A percentile compares a stretch with the other conserved stretches of the same genome.
These are phyloP conservation scores for Epinephelus moara DNA, from an alignment of 2,113 vertebrate species.

Conservation along the genomic window DNA sequence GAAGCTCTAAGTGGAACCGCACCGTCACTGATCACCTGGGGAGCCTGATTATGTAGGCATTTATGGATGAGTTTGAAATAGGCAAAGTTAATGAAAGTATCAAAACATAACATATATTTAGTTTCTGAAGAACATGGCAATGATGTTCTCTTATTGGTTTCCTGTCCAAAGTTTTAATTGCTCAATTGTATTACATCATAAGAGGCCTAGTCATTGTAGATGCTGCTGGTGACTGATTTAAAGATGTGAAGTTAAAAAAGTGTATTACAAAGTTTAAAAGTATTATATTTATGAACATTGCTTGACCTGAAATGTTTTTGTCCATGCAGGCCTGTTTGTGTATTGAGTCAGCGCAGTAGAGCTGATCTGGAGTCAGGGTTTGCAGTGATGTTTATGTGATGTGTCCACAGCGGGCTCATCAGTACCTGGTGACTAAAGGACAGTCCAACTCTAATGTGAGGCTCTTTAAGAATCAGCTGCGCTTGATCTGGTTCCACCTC, in stretches of 20 bases:
- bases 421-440: slow-evolving; percentile 86
- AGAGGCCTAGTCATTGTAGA: no score
- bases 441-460: slow-evolving; percentile 74
- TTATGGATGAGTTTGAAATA: no score
- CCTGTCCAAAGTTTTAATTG: no score
- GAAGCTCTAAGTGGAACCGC: no score
- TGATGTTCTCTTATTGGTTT: no score
- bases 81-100: no score
- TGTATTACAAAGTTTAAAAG: background rate
- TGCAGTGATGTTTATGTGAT: slow-evolving; percentile 12
- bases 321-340: background rate
- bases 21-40: no score
- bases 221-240: background rate
- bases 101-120: no score
- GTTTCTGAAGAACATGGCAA: no score
- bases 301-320: no score
- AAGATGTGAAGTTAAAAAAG: background rate
- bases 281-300: background rate
- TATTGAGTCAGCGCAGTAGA: background rate
- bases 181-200: no score
- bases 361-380: background rate
- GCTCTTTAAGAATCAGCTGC: slow-evolving; percentile 88
- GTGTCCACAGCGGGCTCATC: slow-evolving; percentile 84
- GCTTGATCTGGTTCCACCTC: slow-evolving; percentile 90
- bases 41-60: no score